A percentile compares a stretch with the other conserved stretches of the same genome.
Evolutionary conservation across 2,797 vertebrate genomes (phyloP).

Genomic region (Sylvia borin): DNA sequence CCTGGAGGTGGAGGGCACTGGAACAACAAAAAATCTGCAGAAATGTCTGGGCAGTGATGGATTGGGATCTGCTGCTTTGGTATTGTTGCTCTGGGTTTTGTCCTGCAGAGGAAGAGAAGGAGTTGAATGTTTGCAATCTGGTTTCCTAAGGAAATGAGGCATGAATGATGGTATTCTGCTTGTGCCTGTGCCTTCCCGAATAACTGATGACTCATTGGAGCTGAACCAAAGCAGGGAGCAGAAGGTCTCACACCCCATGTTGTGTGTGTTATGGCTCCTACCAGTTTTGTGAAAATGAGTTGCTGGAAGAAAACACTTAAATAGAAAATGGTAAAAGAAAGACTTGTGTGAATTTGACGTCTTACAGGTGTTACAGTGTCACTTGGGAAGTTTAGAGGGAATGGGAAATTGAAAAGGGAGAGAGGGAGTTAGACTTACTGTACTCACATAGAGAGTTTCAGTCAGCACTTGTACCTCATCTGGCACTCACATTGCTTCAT

Average conservation of each 20-base stretch:
- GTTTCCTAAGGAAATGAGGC: conserved; percentile 62
- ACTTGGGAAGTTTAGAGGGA: background rate
- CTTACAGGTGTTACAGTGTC: background rate
- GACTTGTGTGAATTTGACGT: background rate
- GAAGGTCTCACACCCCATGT: background rate
- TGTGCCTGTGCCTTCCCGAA: background rate
- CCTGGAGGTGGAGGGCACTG: background rate
- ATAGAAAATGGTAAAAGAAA: background rate
- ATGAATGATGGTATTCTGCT: background rate
- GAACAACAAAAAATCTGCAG: background rate
- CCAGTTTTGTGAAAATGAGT: background rate
- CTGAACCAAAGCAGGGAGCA: background rate
- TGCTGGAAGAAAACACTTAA: background rate
- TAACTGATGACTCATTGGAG: background rate
- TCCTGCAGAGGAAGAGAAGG: conserved; percentile 29
- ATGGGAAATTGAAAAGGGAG: background rate
- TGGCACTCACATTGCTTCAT: background rate
- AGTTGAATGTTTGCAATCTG: conserved; percentile 23
- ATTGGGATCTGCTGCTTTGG: background rate
- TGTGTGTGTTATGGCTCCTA: background rate
- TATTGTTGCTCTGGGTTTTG: background rate
- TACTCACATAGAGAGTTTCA: background rate
- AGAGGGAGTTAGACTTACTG: background rate
- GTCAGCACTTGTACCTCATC: background rate
- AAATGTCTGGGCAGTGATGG: background rate